Conservation (phyloP, 2,113 vertebrate genomes). For the Poeciliopsis prolifica region DNA sequence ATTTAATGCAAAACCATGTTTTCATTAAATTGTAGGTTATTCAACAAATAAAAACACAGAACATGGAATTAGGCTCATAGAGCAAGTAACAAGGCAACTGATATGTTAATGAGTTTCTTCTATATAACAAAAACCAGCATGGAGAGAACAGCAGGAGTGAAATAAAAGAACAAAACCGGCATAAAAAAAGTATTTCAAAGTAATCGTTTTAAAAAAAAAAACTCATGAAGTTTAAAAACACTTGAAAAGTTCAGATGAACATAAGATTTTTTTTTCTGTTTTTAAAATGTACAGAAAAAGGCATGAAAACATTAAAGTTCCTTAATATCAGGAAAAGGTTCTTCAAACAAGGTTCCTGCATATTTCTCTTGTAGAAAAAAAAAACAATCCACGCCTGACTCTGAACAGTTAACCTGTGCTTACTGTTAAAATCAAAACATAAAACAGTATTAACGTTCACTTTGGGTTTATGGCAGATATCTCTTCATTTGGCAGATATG, state of each 20-base stretch:
- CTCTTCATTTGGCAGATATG: too few species aligned
- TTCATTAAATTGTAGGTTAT: background rate
- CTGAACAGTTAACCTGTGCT: background rate
- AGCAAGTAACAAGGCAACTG: conserved; percentile 11
- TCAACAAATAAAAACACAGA: background rate
- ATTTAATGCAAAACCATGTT: conserved; percentile 31
- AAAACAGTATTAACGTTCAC: background rate
- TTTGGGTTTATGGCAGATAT: too few species aligned
- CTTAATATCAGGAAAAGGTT: background rate
- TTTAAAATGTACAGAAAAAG: background rate
- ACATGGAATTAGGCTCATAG: background rate
- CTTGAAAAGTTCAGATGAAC: background rate
- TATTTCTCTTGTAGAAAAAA: background rate
- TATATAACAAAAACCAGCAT: conserved; percentile 1
- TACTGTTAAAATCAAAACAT: background rate
- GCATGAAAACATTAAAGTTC: background rate
- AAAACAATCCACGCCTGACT: background rate
- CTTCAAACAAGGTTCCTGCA: background rate
- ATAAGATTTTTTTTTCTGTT: too few species aligned
- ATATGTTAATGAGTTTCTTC: background rate
- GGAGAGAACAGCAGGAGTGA: conserved; percentile 18
- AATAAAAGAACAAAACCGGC: conserved; percentile 9
- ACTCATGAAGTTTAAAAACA: background rate
- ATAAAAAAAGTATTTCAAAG: background rate
- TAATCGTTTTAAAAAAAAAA: background rate